A percentile compares a stretch with the other conserved stretches of the same genome.
Evolutionary conservation across 1,140 invertebrate species (phyloP).

Genomic region (Heliconius nattereri): DNA sequence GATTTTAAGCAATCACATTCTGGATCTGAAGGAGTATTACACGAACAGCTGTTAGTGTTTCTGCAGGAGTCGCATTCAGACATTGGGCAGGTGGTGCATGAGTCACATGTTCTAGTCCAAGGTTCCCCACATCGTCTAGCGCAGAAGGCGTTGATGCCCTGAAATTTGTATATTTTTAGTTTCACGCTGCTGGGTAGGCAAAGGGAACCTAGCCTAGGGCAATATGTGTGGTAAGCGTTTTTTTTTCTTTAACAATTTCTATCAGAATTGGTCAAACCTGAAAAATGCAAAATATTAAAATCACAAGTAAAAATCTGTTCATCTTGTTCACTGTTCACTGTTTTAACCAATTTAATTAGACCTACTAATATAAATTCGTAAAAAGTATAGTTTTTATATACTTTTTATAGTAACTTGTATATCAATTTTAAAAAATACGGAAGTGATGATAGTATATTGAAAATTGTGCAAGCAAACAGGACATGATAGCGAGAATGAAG

Average conservation of each 20-base stretch:
- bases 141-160: conserved; percentile 24
- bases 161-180: background rate
- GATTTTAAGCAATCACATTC: conserved; percentile 35
- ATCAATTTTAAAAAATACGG: background rate
- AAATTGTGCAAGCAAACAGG: conserved; percentile 12
- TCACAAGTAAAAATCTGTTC: conserved; percentile 24
- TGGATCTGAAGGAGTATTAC: conserved; percentile 12
- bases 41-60: conserved; percentile 7
- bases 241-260: background rate
- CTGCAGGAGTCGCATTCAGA: conserved; percentile 21
- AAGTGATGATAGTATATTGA: background rate
- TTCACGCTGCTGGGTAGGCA: too few species aligned
- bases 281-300: conserved; percentile 21
- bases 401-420: background rate
- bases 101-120: background rate
- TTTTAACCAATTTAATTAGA: background rate
- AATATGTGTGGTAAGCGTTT: background rate
- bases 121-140: conserved; percentile 8
- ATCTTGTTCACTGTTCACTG: conserved; percentile 22
- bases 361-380: background rate
- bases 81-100: background rate
- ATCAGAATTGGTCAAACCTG: background rate
- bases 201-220: too few species aligned
- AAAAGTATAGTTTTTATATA: background rate
- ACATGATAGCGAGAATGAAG: conserved; percentile 13